These are phyloP conservation scores for Muraenolepis orangiensis DNA, from an alignment of 2,797 vertebrate species.

Conservation along the genomic window DNA sequence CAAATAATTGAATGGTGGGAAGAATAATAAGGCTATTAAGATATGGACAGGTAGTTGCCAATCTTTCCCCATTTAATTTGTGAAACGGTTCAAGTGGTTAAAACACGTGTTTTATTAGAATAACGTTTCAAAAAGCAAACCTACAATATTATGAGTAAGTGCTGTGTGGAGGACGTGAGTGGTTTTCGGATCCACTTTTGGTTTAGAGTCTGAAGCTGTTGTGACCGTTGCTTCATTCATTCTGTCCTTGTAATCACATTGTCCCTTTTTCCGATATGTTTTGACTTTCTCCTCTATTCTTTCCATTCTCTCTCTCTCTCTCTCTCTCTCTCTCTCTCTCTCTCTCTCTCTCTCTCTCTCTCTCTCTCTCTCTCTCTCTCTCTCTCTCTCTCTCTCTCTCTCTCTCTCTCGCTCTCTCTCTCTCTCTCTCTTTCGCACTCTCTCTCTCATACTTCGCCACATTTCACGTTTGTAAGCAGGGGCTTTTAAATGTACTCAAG, in stretches of 20 bases:
- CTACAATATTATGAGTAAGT: too few relatives aligned
- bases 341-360: not conserved
- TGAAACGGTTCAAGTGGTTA: too few relatives aligned
- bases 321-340: not conserved
- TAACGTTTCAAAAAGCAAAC: too few relatives aligned
- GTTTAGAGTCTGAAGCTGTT: too few relatives aligned
- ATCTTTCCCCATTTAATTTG: too few relatives aligned
- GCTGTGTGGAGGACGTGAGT: too few relatives aligned
- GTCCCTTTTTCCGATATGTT: not conserved
- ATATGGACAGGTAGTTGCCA: too few relatives aligned
- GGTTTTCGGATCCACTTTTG: too few relatives aligned
- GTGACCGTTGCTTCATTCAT: too few relatives aligned
- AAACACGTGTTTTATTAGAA: too few relatives aligned
- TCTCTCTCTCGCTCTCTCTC: not conserved
- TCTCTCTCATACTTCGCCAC: not conserved
- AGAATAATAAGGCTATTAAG: too few relatives aligned
- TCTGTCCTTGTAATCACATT: not conserved
- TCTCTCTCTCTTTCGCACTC: not conserved
- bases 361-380: not conserved
- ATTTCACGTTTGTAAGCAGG: not conserved
- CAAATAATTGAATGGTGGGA: too few relatives aligned
- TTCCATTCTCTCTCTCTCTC: not conserved
- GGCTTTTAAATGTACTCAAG: not conserved
- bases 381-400: not conserved
- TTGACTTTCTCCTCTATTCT: not conserved